Evolutionary conservation across 2,113 vertebrate genomes (phyloP), one percentile per base, ranked within the genome.

Genomic region (Pollachius pollachius): DNA sequence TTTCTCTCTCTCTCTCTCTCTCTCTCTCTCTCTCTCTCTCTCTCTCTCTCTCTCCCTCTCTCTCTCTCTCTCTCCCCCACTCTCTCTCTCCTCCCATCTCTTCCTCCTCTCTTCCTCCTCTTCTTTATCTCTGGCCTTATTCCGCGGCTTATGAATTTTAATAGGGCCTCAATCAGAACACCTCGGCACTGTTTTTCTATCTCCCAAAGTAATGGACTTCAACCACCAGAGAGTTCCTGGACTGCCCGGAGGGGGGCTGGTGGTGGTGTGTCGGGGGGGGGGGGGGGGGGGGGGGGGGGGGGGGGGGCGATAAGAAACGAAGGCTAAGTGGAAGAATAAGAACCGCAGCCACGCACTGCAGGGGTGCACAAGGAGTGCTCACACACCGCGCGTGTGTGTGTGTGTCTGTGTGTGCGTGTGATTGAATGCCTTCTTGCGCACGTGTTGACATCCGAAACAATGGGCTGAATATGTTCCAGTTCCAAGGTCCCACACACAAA

Each of bases 121-220:
- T 72, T 84, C 75, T 85, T 86, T 81, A 86, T 88, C 84, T 89
- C 84, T 83, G 75, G 76, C 80, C 85, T 83, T 89, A 84, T 88
- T 88, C 87, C 79, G 86, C 88, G 88, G 84, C 88, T 89, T 90
- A 90, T 91, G 89, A 90, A 91, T 91, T 91, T 91, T 91, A 89
- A 91, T 89, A 83, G 85, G 84, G 84, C 79, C 80, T 88, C 87
- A 89, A 90, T 89, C 89, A 88, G 84, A 89, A 88, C 84, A 89
- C 85, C 89, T 88, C 86, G 79, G 86, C 87, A 86, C 64, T 90
- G 88, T 88, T 90, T 91, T 87, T 89, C 85, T 87, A 91, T 91
- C 87, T 90, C 87, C 84, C 86, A 87, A 88, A 89, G 89, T 91
- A 91, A 91, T 91, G 84, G 87, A 81, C 81, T 89, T 85, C 81